Percentiles rank a stretch among this genome's conserved stretches.
phyloP scores from a whole-genome alignment of 2,888 invertebrate species.

The Ophioninae sp. region DNA sequence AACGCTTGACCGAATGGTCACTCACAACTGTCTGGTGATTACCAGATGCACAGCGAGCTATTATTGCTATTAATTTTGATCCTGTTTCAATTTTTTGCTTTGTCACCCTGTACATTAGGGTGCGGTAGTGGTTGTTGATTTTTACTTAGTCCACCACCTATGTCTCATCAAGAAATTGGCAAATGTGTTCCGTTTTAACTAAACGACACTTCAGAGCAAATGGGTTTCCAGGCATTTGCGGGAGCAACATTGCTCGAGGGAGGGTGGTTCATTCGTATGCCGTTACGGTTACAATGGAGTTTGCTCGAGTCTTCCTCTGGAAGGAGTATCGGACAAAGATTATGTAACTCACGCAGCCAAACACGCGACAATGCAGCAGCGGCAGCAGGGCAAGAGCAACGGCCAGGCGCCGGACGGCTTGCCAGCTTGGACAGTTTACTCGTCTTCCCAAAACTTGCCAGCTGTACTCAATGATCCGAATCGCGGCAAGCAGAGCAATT shows the following conservation, averaged over 20 bases:
- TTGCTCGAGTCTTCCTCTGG: conserved; percentile 93
- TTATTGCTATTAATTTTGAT: neutral
- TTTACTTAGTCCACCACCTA: neutral
- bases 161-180: neutral
- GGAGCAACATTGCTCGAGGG: conserved; percentile 90
- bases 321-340: conserved; percentile 93
- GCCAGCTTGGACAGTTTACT: conserved; percentile 91
- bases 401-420: conserved; percentile 77
- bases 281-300: conserved; percentile 94
- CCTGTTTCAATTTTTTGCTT: neutral
- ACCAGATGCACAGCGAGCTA: neutral
- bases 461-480: conserved; percentile 98
- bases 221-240: conserved; percentile 86
- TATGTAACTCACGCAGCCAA: conserved; percentile 93
- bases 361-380: conserved; percentile 80
- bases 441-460: conserved; percentile 96
- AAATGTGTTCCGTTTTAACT: neutral
- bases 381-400: conserved; percentile 81
- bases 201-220: neutral
- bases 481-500: conserved; percentile 93
- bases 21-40: neutral
- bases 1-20: neutral
- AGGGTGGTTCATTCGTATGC: conserved; percentile 93
- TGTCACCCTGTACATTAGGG: neutral
- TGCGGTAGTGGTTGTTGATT: neutral